Base-by-base conservation (phyloP, 2,113 vertebrate species). In the Ctenodactylus gundi region DNA sequence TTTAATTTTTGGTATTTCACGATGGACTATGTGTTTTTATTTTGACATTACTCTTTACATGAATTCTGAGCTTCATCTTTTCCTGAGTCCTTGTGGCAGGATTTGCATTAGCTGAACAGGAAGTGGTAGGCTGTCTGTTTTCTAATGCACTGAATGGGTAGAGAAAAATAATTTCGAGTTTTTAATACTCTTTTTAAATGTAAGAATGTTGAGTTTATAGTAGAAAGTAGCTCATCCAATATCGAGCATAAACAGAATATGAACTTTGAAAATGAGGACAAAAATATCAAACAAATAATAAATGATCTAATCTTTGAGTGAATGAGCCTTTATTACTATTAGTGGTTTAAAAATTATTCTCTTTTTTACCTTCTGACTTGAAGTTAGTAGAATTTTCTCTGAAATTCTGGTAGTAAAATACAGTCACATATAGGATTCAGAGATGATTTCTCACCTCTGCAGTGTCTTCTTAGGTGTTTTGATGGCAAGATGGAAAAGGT, bases 381-480 rank as follows among this genome's bases (percentile, higher is more conserved):
- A 64, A 34, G 14, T 73, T 27, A 78, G 7, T 57, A 49, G 46
- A 60, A 80, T 89, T 34, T 84, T 12, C 10, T 81, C 51, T 87
- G 23, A 80, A 81, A 77, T 83, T 82, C 55, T 55, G 6, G n/a
- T 62, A 41, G 67, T 49, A 84, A 93, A 86, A 90, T 65, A 84
- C 14, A 72, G 39, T 49, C 49, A 34, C 1, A 3, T 39, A 49
- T 72, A 41, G n/a, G 84, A 81, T 93, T 90, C 49, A 82, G 60
- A 51, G 49, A 85, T 51, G 41, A 85, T 58, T 94, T 92, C 39
- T 72, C 72, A 90, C 20, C 17, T 84, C 25, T 76, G 41, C 81
- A 25, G 17, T 85, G 2, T 93, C 72, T 92, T 95, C 60, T 14
- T 34, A 73, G 87, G 44, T 76, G 57, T 82, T 80, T 81, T 88